phyloP scores from a whole-genome alignment of 2,888 invertebrate species.

The Caradrina clavipalpis region DNA sequence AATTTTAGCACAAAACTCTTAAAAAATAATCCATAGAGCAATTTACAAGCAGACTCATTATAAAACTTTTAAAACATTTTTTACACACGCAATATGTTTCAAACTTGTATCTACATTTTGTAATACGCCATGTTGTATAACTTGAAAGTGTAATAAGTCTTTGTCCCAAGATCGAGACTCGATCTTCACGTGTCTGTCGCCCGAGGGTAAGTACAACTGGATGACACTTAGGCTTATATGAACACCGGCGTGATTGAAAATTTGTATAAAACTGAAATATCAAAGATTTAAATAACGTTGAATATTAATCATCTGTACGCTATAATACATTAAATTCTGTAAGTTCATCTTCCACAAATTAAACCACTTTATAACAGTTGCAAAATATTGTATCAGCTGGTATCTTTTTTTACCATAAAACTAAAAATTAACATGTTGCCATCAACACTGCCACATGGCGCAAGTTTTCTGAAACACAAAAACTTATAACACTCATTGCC shows the following conservation, averaged over 20 bases:
- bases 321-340: not conserved
- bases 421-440: too few species aligned
- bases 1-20: not conserved
- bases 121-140: too few species aligned
- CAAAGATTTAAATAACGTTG: not conserved
- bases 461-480: too few species aligned
- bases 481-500: too few species aligned
- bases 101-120: slow-evolving; percentile 17
- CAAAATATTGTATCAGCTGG: too few species aligned
- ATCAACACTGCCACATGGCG: too few species aligned
- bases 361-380: too few species aligned
- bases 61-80: not conserved
- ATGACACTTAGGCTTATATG: slow-evolving; percentile 16
- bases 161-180: slow-evolving; percentile 16
- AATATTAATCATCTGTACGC: not conserved
- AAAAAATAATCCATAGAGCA: not conserved
- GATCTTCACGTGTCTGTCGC: slow-evolving; percentile 20
- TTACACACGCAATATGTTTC: slow-evolving; percentile 13
- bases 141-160: slow-evolving; percentile 39
- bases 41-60: not conserved
- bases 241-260: not conserved
- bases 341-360: too few species aligned
- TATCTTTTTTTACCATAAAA: too few species aligned
- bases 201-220: not conserved
- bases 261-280: slow-evolving; percentile 16